A percentile compares a stretch with the other conserved stretches of the same genome.
These are phyloP conservation scores for Xerus inauris DNA, from an alignment of 2,113 vertebrate genomes.

Conservation along the genomic window DNA sequence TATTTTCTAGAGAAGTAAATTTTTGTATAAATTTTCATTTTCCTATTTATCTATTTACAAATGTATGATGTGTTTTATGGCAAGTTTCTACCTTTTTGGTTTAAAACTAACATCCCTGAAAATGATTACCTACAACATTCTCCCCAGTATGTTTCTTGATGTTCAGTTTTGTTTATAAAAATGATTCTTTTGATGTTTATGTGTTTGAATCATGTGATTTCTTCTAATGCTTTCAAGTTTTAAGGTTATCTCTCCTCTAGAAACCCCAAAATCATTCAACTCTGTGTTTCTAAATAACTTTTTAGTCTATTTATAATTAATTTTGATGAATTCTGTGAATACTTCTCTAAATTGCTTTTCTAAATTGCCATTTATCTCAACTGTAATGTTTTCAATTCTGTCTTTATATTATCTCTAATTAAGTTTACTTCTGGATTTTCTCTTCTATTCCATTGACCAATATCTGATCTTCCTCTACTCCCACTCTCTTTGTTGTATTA, in stretches of 20 bases:
- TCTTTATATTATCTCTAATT: not conserved
- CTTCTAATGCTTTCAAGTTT: not conserved
- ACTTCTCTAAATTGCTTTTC: not conserved
- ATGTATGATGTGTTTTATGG: not conserved
- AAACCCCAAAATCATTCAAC: not conserved
- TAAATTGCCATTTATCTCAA: not conserved
- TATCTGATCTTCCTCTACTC: not conserved
- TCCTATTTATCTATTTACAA: not conserved
- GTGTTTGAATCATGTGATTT: constrained; percentile 11
- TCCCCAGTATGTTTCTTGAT: not conserved
- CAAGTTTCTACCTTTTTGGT: not conserved
- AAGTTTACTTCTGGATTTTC: not conserved
- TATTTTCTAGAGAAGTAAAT: not conserved
- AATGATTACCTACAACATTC: not conserved
- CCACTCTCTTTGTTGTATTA: not conserved
- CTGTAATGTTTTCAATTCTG: not conserved
- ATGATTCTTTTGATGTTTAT: not conserved
- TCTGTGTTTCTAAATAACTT: not conserved
- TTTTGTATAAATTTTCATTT: not conserved
- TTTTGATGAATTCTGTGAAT: constrained; percentile 42
- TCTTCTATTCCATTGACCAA: not conserved
- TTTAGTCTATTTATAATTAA: not conserved
- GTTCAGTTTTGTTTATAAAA: constrained; percentile 32
- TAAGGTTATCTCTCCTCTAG: not conserved
- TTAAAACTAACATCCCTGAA: not conserved